Conservation (phyloP, 2,113 vertebrate genomes). For the Nymphicus hollandicus region DNA sequence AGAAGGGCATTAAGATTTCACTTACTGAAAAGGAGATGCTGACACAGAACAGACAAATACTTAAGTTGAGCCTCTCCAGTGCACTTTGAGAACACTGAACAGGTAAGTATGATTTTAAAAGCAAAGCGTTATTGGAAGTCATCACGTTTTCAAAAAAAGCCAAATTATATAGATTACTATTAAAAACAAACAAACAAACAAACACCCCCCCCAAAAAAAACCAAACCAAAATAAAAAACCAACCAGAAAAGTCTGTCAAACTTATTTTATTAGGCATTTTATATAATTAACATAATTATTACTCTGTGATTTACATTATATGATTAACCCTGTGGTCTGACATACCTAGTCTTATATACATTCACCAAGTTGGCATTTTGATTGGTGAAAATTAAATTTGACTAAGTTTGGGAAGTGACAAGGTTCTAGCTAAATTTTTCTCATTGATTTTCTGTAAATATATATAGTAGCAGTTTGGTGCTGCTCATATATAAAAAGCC, state of each 20-base stretch:
- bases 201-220: too few relatives aligned
- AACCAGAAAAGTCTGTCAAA: neutral
- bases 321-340: neutral
- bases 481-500: neutral
- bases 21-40: neutral
- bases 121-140: neutral
- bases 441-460: constrained; percentile 32
- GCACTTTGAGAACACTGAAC: neutral
- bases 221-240: neutral
- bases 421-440: neutral
- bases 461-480: neutral
- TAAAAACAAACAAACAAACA: neutral
- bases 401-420: constrained; percentile 16
- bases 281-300: constrained; percentile 7
- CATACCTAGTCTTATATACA: neutral
- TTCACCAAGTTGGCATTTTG: constrained; percentile 23
- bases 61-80: neutral
- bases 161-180: neutral
- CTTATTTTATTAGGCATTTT: neutral
- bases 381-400: constrained; percentile 31
- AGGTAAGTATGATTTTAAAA: neutral
- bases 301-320: neutral
- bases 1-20: neutral
- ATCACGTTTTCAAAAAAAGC: neutral
- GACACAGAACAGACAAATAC: neutral